Conservation (phyloP, 1,140 invertebrate genomes). For the Agrilus planipennis region DNA sequence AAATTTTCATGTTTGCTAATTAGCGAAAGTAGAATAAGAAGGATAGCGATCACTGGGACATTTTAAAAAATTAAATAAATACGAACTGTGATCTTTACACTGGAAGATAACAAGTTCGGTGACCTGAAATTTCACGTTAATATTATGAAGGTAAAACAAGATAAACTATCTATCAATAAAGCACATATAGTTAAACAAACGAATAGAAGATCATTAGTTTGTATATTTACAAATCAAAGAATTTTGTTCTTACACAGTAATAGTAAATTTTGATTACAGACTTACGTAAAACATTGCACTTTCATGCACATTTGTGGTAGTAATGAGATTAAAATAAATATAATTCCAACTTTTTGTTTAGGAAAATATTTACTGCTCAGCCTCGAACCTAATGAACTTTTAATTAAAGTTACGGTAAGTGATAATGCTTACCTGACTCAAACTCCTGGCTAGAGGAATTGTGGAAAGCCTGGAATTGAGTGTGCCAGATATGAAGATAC, state of each 20-base stretch:
- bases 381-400: neutral
- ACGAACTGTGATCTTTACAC: no score
- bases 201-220: no score
- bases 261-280: neutral
- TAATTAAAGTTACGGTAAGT: constrained; percentile 1
- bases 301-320: neutral
- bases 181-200: neutral
- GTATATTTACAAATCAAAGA: constrained; percentile 4
- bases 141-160: no score
- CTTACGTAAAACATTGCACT: neutral
- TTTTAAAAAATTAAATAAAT: no score
- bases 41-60: no score
- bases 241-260: constrained; percentile 4
- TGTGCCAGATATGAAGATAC: constrained; percentile 38
- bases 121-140: no score
- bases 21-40: no score
- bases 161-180: neutral
- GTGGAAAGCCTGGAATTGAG: constrained; percentile 64
- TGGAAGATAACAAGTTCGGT: no score
- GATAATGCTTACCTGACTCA: constrained; percentile 37
- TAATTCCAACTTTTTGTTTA: constrained; percentile 1
- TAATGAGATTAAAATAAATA: neutral
- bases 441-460: constrained; percentile 35
- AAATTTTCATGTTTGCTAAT: no score
- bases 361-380: no score